Base-by-base conservation (phyloP, 2,888 invertebrate genomes). In the Diploptera punctata region DNA sequence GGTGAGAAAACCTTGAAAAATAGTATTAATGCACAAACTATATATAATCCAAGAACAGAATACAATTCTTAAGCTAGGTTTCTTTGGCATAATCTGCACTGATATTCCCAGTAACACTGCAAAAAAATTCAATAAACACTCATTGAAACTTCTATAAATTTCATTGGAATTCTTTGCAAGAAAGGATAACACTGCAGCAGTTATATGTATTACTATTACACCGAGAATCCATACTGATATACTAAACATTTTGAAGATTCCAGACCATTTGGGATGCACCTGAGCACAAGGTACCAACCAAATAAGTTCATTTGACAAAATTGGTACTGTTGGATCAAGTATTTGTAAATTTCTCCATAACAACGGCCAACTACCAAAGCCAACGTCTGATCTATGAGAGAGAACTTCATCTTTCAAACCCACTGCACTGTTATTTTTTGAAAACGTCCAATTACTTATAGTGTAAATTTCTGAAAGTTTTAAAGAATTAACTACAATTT, bases 221-320 rank as follows among this genome's bases (percentile, higher is more conserved):
- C 16, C 3, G 1, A 62, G 38, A 33, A 19, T 0, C 62, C 62
- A 62, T 13, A 31, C 43, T 21, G 9, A 9, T 21, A 43, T 21
- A 33, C 16, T 19, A 24, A 62, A 62, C 3, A 62, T 43, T 16
- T 38, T 38, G 21, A 33, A 43, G 19, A 62, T 43, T 4, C 62
- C 43, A 13, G 21, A 24, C 62, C 62, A 62, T 1, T 24, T 33
- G 1, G 62, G 62, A 0, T 24, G 21, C 10, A 24, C 21, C 24
- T 62, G 33, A 43, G 62, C 62, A 21, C 62, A 62, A 2, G 62
- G 62, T 7, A 62, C 62, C 62, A 33, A 62, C 62, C 62, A 62
- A 5, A 62, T 24, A 33, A 33, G 43, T 4, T 31, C 62, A 3
- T 62, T 43, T 1, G 38, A 16, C 13, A n/a, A 43, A 43, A 38